Conservation (phyloP, 1,140 invertebrate species). For the Atta texana region DNA sequence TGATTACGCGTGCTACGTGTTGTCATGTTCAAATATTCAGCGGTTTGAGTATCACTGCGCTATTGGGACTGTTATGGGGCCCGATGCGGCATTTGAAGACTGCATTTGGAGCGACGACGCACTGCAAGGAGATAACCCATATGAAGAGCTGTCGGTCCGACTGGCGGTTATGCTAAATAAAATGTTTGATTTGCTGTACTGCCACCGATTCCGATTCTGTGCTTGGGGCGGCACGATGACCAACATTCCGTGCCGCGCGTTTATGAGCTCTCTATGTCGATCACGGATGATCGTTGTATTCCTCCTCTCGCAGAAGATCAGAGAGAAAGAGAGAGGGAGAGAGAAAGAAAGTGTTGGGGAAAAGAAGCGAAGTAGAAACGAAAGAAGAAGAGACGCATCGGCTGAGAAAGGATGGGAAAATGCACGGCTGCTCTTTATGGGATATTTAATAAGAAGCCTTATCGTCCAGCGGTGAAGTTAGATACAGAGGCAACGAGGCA, state of each 20-base stretch:
- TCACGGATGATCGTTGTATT: constrained; percentile 63
- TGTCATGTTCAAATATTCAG: not conserved
- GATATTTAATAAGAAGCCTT: constrained; percentile 74
- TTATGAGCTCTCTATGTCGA: constrained; percentile 72
- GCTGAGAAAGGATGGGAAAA: constrained; percentile 63
- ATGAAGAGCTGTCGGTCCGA: constrained; percentile 82
- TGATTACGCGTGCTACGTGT: not conserved
- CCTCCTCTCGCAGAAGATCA: constrained; percentile 41
- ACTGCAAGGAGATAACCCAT: constrained; percentile 82
- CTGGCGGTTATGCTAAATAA: constrained; percentile 81
- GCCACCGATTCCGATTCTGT: constrained; percentile 81
- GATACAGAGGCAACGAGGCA: constrained; percentile 74
- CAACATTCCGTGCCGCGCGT: constrained; percentile 72
- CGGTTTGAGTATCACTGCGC: constrained; percentile 81
- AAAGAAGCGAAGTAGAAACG: constrained; percentile 46
- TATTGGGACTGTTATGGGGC: constrained; percentile 72
- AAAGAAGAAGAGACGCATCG: constrained; percentile 8
- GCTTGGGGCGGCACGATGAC: constrained; percentile 70
- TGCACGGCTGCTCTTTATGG: constrained; percentile 66
- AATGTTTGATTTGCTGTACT: constrained; percentile 83
- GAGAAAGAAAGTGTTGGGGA: not conserved
- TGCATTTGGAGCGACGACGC: constrained; percentile 83
- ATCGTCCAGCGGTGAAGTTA: constrained; percentile 73
- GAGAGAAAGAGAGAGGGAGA: not conserved
- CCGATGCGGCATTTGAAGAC: constrained; percentile 80